Base-by-base conservation (phyloP, 2,888 invertebrate genomes). In the Andricus quercusramuli region DNA sequence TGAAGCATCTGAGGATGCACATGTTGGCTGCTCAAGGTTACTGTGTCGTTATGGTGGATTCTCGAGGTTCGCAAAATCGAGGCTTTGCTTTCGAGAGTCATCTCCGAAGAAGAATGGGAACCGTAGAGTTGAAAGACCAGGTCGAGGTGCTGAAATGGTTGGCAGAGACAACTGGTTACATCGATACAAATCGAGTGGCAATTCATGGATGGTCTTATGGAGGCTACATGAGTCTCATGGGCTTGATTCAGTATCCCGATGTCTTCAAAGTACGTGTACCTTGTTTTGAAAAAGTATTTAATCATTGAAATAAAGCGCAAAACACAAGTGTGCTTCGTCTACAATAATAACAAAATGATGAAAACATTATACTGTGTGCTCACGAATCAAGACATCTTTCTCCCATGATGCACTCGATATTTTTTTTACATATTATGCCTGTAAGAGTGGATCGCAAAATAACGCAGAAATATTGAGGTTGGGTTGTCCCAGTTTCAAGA, bases 131-230 rank as follows among this genome's bases (percentile, higher is more conserved):
- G 76, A 96, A 96, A 64, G 99, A 99, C 93, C 99, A 99, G 94
- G 97, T 98, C 3, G 98, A 99, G 93, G 98, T 99, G 0, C 93
- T 99, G 76, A 95, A 96, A 86, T 97, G 97, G 95, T 93, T 99
- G 80, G 96, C 98, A 0, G 96, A 97, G 84, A 96, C 96, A 84
- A 95, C 97, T 5, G 96, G 96, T 66, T 98, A 96, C 88, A 97
- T 99, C 83, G 99, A 99, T 92, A 95, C 98, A 94, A 95, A 95
- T 86, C 94, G 99, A 70, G 96, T 99, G 20, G 99, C 98, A 0
- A 97, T 99, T 87, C 98, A 98, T 91, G 99, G 99, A 0, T 99
- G 99, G 99, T 99, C 99, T 66, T 99, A 99, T 91, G 99, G 99
- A 65, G 99, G 99, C 44, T 99, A 99, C 94, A 94, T 99, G 59